Base-by-base conservation (phyloP, 2,888 invertebrate genomes). In the Trissolcus japonicus region DNA sequence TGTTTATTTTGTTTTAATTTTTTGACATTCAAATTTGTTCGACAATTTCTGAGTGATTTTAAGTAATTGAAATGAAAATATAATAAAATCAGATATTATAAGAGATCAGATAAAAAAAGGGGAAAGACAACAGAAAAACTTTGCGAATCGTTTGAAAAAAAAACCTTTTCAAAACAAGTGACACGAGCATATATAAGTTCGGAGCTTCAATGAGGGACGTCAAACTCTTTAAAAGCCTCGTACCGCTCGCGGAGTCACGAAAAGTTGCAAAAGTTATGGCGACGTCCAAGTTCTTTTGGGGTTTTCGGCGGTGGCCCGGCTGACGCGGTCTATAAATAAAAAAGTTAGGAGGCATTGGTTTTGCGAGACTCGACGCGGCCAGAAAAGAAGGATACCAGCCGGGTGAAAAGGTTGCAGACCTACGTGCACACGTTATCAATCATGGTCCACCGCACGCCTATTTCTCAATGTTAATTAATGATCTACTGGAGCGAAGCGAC, bases 391-490 rank as follows among this genome's bases (percentile, higher is more conserved):
- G 35, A 9, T 53, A 2, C 16, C 35, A n/a, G 14, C 11, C 53
- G 59, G 41, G 4, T 17, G 13, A 19, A 41, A 51, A 29, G 46
- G 16, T 2, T 14, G 57, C 14, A 41, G 43, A 56, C 40, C 25
- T 68, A 56, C 65, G 69, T 65, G 63, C 68, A 51, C 59, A 67
- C 54, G 41, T 68, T 77, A 68, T 68, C 77, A 68, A 59, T 60
- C 63, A 73, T 65, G 72, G 72, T 77, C 77, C 77, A 60, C 50
- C 63, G 67, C 67, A 60, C 72, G 59, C 60, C 68, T 68, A 77
- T 53, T 74, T 73, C 65, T 74, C 78, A 71, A 78, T 78, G 78
- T 71, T 78, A 78, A 78, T 78, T 78, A 78, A 77, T 77, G 51
- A 63, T 71, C 63, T 68, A 77, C 59, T 63, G 61, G 54, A 73